Evolutionary conservation across 2,888 invertebrate genomes (phyloP).

Genomic region (Melanargia galathea): DNA sequence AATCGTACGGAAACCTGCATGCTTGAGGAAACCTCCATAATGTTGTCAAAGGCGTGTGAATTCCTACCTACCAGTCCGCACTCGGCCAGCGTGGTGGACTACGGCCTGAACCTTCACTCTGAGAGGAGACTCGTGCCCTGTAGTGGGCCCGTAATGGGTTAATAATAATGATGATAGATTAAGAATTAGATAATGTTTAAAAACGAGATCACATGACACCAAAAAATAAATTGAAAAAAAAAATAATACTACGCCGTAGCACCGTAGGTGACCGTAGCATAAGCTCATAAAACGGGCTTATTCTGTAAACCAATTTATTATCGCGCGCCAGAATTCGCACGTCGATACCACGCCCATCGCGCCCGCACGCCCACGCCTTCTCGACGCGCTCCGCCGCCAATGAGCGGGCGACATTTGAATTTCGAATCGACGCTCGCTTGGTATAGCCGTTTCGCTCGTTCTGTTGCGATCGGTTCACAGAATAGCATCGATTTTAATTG

Average conservation of each 20-base stretch:
- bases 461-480: constrained; percentile 16
- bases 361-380: constrained; percentile 67
- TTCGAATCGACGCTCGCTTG: constrained; percentile 61
- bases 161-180: no score
- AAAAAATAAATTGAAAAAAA: neutral
- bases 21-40: no score
- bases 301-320: constrained; percentile 67
- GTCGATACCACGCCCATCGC: constrained; percentile 68
- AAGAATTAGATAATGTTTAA: no score
- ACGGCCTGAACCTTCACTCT: no score
- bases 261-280: constrained; percentile 48
- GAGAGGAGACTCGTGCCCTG: no score
- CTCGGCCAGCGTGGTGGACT: no score
- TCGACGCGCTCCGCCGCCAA: constrained; percentile 71
- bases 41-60: no score
- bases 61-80: no score
- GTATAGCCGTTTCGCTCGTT: constrained; percentile 66
- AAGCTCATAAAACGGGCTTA: constrained; percentile 48
- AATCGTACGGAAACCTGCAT: no score
- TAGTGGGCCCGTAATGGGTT: no score
- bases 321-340: constrained; percentile 61
- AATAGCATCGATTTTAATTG: neutral
- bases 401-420: constrained; percentile 61
- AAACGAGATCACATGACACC: neutral
- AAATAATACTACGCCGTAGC: constrained; percentile 64